Base-by-base conservation (phyloP, 2,888 invertebrate species). In the Chloromyia formosa region DNA sequence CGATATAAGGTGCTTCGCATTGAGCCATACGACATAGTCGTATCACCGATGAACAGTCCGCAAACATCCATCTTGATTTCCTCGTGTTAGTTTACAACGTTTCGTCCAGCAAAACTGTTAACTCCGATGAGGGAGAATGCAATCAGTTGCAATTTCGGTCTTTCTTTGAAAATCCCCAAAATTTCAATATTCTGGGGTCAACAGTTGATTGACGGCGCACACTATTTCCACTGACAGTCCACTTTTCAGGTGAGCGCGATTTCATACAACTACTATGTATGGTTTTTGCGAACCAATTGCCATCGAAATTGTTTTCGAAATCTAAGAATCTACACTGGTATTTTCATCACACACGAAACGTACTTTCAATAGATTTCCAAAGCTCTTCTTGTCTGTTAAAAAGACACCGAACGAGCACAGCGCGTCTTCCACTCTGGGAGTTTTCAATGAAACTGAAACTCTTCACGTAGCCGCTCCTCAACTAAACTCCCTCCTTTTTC, bases 41-140 rank as follows among this genome's bases (percentile, higher is more conserved):
- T 85, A 79, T 89, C 88, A 56, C 88, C 88, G 79, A 88, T 84
- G 81, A 88, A 89, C 77, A 88, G 83, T 56, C 83, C 83, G 79
- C 83, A 85, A 73, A 88, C 86, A 83, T 89, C 89, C 89, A 89
- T 88, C 20, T 22, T 10, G 10, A 23, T 60, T 60, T 23, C 27
- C 23, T 12, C 27, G 20, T 23, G 7, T n/a, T n/a, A n/a, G n/a
- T n/a, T n/a, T n/a, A 9, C 22, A n/a, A 3, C n/a, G 9, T 60
- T 23, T 60, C 62, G 42, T 7, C 62, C 62, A 62, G 62, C 60
- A 60, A 60, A 60, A 60, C 42, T 14, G 12, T 27, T 5, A 27
- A n/a, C 58, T 10, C 18, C 16, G 14, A n/a, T n/a, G n/a, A n/a
- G n/a, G n/a, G 35, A 18, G 45, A 10, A 66, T 66, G 45, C 20